phyloP scores from a whole-genome alignment of 2,888 invertebrate species.

The Andrena camellia region DNA sequence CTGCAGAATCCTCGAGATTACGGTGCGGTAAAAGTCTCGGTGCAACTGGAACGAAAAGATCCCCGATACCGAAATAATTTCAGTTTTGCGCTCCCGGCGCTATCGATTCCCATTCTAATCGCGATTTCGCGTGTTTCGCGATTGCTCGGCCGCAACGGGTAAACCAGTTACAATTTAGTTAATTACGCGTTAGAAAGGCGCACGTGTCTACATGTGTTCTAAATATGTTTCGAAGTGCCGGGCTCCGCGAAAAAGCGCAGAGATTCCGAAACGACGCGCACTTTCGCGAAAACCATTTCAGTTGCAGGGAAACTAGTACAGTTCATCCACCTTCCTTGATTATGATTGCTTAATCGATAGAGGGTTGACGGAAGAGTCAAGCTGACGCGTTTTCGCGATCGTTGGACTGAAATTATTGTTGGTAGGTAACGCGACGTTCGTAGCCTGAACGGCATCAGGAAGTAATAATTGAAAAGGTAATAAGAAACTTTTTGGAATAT shows the following conservation, averaged over 20 bases:
- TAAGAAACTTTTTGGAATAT: neutral
- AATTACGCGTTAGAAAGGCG: constrained; percentile 9
- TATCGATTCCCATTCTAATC: constrained; percentile 10
- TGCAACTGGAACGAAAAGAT: constrained; percentile 10
- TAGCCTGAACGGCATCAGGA: no score
- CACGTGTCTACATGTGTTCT: neutral
- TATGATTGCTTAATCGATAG: constrained; percentile 53
- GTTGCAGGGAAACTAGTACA: constrained; percentile 15
- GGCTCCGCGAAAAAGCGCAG: neutral
- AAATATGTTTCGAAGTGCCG: constrained; percentile 13
- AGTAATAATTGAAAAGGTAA: neutral
- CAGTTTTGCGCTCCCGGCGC: no score
- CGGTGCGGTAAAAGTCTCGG: constrained; percentile 2
- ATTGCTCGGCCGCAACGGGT: neutral
- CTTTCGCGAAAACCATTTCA: constrained; percentile 12
- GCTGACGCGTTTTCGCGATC: neutral
- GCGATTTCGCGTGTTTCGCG: neutral
- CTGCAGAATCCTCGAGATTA: neutral
- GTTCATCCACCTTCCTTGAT: constrained; percentile 18
- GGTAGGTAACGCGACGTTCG: neutral
- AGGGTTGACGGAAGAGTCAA: neutral
- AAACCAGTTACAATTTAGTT: constrained; percentile 21
- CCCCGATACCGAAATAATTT: neutral
- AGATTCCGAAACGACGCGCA: constrained; percentile 18
- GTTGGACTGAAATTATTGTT: neutral